Conservation (phyloP, 2,797 vertebrate species). For the Poeciliopsis presidionis region DNA sequence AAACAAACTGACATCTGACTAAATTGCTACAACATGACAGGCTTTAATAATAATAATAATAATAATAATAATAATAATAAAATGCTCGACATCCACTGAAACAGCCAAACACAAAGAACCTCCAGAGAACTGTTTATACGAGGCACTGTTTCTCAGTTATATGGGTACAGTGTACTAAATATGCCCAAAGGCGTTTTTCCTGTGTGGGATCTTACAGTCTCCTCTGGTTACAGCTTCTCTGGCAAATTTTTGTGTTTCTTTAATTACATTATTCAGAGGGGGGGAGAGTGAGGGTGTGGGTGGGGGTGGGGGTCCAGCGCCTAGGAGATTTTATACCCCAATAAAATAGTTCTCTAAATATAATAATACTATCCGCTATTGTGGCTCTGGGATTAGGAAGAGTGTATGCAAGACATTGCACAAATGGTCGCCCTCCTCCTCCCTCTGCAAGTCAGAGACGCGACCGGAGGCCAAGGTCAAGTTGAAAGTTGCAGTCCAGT, state of each 20-base stretch:
- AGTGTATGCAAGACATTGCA: slow-evolving; percentile 32
- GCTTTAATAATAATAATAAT: too few relatives aligned
- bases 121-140: background rate
- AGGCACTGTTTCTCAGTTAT: background rate
- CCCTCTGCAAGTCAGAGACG: slow-evolving; percentile 75
- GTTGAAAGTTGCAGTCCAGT: slow-evolving; percentile 91
- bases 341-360: background rate
- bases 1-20: background rate
- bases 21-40: background rate
- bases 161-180: background rate
- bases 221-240: background rate
- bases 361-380: background rate
- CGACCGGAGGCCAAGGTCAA: slow-evolving; percentile 98
- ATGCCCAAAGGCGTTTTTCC: background rate
- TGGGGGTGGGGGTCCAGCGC: background rate
- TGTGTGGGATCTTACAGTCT: background rate
- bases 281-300: background rate
- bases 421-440: slow-evolving; percentile 69
- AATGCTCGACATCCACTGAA: background rate
- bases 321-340: background rate
- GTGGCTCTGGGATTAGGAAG: background rate
- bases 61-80: background rate
- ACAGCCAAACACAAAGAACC: background rate
- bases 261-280: background rate
- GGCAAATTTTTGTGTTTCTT: background rate